Conservation (phyloP, 92 coral and sea anemone genomes). For the Paragorgia papillata region DNA sequence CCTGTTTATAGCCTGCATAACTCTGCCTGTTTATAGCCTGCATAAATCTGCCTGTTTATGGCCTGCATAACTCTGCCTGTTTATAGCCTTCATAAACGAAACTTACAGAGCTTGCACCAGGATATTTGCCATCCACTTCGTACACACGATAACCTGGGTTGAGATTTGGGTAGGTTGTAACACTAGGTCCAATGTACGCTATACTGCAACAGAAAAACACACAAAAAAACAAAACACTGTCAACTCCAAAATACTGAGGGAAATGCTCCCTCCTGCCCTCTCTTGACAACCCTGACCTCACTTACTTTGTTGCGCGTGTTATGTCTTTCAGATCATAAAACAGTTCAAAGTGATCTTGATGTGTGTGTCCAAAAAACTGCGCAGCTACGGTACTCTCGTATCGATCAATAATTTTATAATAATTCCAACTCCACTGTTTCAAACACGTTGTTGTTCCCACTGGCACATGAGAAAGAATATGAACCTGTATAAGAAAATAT, state of each 20-base stretch:
- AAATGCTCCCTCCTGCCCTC: no score
- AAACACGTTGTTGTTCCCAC: constrained; percentile 83
- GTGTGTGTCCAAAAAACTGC: constrained; percentile 98
- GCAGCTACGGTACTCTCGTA: constrained; percentile 89
- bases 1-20: no score
- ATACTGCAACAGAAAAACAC: constrained; percentile 65
- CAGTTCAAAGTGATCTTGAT: constrained; percentile 84
- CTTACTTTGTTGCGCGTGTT: constrained; percentile 77
- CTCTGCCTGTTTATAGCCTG: no score
- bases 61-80: no score
- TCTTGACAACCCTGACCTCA: no score
- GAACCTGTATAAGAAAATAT: constrained; percentile 60
- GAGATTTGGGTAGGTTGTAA: constrained; percentile 74
- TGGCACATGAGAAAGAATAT: constrained; percentile 89
- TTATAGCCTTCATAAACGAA: no score
- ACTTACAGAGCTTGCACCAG: constrained; percentile 74
- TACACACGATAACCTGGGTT: constrained; percentile 98
- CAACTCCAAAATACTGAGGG: neutral
- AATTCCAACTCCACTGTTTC: constrained; percentile 98
- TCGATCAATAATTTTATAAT: constrained; percentile 87
- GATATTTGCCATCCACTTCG: constrained; percentile 84
- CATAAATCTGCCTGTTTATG: no score
- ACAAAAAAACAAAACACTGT: neutral
- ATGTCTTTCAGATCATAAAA: constrained; percentile 84
- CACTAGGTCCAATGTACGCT: constrained; percentile 92